phyloP scores from a whole-genome alignment of 2,113 vertebrate genomes.

The Laticauda laticaudata region DNA sequence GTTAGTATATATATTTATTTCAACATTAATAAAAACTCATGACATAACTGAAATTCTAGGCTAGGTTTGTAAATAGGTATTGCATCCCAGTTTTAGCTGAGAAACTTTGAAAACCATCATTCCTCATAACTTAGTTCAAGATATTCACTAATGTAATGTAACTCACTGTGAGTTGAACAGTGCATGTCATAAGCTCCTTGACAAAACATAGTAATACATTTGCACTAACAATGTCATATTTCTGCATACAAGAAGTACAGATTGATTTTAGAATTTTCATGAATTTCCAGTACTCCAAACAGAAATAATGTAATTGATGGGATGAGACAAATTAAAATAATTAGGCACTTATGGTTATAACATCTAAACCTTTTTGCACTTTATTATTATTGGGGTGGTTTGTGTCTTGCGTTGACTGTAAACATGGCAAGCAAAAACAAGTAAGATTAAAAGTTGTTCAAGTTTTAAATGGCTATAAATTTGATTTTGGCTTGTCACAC shows the following conservation, averaged over 20 bases:
- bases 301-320: background rate
- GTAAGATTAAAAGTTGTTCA: background rate
- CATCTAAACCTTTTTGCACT: background rate
- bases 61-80: background rate
- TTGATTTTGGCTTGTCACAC: background rate
- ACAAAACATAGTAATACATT: background rate
- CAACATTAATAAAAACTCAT: background rate
- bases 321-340: background rate
- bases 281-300: background rate
- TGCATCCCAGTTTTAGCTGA: background rate
- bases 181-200: background rate
- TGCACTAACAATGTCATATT: background rate
- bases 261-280: background rate
- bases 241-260: background rate
- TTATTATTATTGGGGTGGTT: background rate
- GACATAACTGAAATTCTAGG: background rate
- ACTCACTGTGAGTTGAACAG: constrained; percentile 6
- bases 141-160: background rate
- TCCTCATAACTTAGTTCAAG: background rate
- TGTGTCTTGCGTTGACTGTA: background rate
- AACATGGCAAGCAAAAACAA: background rate
- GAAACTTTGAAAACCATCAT: background rate
- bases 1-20: background rate
- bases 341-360: background rate
- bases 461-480: background rate